Percentiles rank a stretch among this genome's conserved stretches.
Evolutionary conservation across 2,888 invertebrate species (phyloP).

Genomic region (Aelia acuminata): DNA sequence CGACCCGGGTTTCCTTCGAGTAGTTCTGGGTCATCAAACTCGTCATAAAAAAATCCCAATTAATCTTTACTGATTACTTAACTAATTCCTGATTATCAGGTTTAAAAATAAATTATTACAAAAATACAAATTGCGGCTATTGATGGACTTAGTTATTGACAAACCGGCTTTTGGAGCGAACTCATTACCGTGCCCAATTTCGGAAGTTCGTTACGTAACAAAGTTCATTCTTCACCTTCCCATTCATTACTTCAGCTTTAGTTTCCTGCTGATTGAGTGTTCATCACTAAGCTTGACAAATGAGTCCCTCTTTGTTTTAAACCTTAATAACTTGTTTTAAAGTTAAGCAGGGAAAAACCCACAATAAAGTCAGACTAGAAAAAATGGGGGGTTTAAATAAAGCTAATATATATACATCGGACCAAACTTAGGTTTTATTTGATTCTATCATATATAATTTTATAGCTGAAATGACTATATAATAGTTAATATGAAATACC

Average conservation of each 20-base stretch:
- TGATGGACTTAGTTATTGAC: neutral
- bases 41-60: too few species aligned
- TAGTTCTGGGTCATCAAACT: too few species aligned
- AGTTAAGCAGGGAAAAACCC: neutral
- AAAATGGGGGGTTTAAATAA: neutral
- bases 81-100: too few species aligned
- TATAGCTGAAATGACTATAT: too few species aligned
- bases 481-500: too few species aligned
- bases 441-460: too few species aligned
- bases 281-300: slow-evolving; percentile 14
- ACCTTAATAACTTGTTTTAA: neutral
- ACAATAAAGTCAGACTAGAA: too few species aligned
- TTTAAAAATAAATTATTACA: too few species aligned
- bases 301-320: neutral
- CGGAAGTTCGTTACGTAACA: neutral
- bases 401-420: neutral
- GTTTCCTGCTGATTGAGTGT: neutral
- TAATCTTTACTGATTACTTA: too few species aligned
- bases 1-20: too few species aligned
- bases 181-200: neutral
- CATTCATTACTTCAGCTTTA: neutral
- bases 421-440: too few species aligned
- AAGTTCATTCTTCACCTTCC: slow-evolving; percentile 6
- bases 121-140: neutral
- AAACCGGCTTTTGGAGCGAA: neutral